Percentiles rank a stretch among this genome's conserved stretches.
Evolutionary conservation across 2,888 invertebrate genomes (phyloP).

Genomic region (Atrina japonica): DNA sequence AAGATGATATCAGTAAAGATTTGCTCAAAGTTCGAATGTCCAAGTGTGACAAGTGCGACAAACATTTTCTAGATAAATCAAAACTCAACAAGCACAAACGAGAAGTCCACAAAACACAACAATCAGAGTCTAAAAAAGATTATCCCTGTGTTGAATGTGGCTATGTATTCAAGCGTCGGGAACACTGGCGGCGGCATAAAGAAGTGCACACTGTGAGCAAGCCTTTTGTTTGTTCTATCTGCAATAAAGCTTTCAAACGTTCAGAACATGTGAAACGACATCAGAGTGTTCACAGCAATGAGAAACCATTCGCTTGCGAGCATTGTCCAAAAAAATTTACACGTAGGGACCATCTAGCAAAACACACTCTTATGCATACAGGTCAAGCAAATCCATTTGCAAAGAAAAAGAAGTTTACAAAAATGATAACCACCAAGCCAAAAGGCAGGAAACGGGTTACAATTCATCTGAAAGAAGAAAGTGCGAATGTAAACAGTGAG

Average conservation of each 20-base stretch:
- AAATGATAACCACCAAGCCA: conserved; percentile 13
- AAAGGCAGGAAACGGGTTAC: conserved; percentile 18
- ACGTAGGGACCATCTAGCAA: conserved; percentile 57
- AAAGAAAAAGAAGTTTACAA: conserved; percentile 24
- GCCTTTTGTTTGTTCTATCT: conserved; percentile 53
- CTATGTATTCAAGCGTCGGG: conserved; percentile 51
- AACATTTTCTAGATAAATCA: conserved; percentile 40
- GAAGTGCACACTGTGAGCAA: conserved; percentile 53
- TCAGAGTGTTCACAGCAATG: conserved; percentile 56
- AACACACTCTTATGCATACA: conserved; percentile 58
- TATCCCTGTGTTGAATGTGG: conserved; percentile 59
- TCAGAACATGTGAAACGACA: conserved; percentile 62
- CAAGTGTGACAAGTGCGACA: conserved; percentile 43
- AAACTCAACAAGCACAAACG: conserved; percentile 30
- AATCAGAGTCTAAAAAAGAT: conserved; percentile 23
- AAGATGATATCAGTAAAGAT: conserved; percentile 29
- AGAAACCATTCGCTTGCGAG: conserved; percentile 58
- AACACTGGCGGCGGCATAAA: conserved; percentile 60
- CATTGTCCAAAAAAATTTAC: conserved; percentile 54
- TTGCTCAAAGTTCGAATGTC: conserved; percentile 40
- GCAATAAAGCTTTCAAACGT: conserved; percentile 56
- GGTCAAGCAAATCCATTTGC: conserved; percentile 35
- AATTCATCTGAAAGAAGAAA: conserved; percentile 15
- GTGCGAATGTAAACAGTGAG: not conserved
- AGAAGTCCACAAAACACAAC: conserved; percentile 21